These are phyloP conservation scores for Peromyscus attwateri DNA, from an alignment of 2,797 vertebrate genomes.

Conservation along the genomic window DNA sequence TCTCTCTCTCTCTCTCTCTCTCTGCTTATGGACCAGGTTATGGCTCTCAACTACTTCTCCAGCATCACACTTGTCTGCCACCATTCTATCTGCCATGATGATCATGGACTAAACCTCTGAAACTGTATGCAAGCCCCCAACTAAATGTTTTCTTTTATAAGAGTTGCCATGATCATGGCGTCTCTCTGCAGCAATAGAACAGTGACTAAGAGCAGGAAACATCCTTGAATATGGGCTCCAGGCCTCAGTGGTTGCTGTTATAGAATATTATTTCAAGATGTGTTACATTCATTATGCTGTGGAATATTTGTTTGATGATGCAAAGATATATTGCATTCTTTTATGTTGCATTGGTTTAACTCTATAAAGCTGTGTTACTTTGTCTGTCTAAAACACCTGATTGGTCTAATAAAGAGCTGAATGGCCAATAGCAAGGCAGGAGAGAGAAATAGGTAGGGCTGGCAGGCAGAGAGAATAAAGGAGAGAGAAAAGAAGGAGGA, in stretches of 20 bases:
- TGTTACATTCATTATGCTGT: neutral
- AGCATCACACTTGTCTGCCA: neutral
- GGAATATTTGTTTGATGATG: neutral
- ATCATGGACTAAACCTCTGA: neutral
- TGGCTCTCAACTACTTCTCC: neutral
- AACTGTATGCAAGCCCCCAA: neutral
- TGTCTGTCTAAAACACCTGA: neutral
- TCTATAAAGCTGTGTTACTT: neutral
- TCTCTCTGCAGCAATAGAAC: neutral
- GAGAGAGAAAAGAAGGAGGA: neutral
- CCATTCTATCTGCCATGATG: no score
- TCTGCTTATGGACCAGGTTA: neutral
- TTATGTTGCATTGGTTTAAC: neutral
- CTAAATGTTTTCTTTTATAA: neutral
- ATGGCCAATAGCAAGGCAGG: neutral
- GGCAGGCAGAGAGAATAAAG: neutral
- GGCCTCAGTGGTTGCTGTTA: neutral
- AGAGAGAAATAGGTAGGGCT: neutral
- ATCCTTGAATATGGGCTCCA: neutral
- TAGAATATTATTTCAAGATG: neutral
- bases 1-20: neutral
- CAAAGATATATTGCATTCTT: neutral
- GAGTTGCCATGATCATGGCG: neutral
- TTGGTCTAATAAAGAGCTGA: neutral
- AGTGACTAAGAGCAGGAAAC: neutral